Evolutionary conservation across 2,113 vertebrate genomes (phyloP).

Genomic region (Megalops atlanticus): DNA sequence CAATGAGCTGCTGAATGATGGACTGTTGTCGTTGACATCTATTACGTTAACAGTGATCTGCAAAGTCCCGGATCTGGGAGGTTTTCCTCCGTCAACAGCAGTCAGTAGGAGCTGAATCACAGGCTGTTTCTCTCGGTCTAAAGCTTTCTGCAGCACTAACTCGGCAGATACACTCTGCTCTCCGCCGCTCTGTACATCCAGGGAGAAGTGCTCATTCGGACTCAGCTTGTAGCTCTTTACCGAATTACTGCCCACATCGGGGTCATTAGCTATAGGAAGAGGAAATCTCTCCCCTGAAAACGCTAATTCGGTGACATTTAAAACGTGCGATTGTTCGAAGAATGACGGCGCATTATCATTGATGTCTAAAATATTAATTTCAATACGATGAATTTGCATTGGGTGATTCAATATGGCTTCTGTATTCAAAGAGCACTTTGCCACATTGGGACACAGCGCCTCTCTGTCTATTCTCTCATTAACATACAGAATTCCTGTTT

Average conservation of each 20-base stretch:
- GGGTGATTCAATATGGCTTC: slow-evolving; percentile 78
- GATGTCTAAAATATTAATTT: slow-evolving; percentile 68
- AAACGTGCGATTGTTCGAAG: slow-evolving; percentile 37
- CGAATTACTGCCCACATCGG: slow-evolving; percentile 38
- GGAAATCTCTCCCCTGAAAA: slow-evolving; percentile 40
- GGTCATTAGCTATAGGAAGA: slow-evolving; percentile 36
- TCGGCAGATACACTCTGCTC: slow-evolving; percentile 62
- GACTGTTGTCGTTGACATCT: slow-evolving; percentile 71
- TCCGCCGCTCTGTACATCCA: slow-evolving; percentile 44
- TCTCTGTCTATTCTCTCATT: slow-evolving; percentile 77
- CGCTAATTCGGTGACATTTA: slow-evolving; percentile 40
- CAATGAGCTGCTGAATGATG: slow-evolving; percentile 63
- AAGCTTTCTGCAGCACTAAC: slow-evolving; percentile 65
- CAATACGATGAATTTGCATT: slow-evolving; percentile 66
- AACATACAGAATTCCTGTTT: slow-evolving; percentile 68
- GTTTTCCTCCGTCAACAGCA: slow-evolving; percentile 70
- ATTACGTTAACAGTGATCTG: slow-evolving; percentile 60
- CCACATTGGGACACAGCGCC: slow-evolving; percentile 65
- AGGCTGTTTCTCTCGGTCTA: slow-evolving; percentile 66
- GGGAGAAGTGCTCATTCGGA: slow-evolving; percentile 44
- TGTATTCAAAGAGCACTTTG: slow-evolving; percentile 70
- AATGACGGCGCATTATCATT: slow-evolving; percentile 73
- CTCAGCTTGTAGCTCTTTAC: slow-evolving; percentile 44
- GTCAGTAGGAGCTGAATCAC: slow-evolving; percentile 59
- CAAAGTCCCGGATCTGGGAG: slow-evolving; percentile 60